A percentile compares a stretch with the other conserved stretches of the same genome.
phyloP scores from a whole-genome alignment of 2,113 vertebrate genomes.

The Strix uralensis region DNA sequence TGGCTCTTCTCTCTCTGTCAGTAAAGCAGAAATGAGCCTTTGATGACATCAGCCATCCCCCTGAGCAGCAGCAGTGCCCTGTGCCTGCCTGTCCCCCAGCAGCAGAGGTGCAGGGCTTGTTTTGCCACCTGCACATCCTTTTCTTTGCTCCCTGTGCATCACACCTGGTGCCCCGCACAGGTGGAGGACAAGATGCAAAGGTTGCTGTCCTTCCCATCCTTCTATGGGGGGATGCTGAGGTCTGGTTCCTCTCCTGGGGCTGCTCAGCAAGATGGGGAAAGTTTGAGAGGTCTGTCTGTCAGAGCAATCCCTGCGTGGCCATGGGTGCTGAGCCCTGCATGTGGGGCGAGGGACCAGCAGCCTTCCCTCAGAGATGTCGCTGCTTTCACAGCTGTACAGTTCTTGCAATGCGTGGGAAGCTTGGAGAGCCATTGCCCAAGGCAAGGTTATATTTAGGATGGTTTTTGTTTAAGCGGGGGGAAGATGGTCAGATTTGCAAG shows the following conservation, averaged over 20 bases:
- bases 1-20: fast-evolving
- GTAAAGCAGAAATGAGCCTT: not conserved
- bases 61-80: not conserved
- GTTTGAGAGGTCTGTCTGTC: not conserved
- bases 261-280: not conserved
- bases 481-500: not conserved
- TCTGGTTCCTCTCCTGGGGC: not conserved
- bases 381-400: not conserved
- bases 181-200: not conserved
- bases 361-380: fast-evolving
- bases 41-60: not conserved
- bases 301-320: not conserved
- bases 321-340: not conserved
- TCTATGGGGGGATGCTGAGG: not conserved
- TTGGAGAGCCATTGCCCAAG: not conserved
- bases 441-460: not conserved
- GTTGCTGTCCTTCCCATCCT: not conserved
- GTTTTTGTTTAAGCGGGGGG: not conserved
- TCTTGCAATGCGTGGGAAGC: not conserved
- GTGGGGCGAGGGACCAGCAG: fast-evolving
- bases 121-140: not conserved
- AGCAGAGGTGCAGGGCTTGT: not conserved
- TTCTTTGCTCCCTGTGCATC: not conserved
- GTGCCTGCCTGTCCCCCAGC: not conserved
- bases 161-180: not conserved